A percentile compares a stretch with the other conserved stretches of the same genome.
These are phyloP conservation scores for Drosophila suzukii DNA, from an alignment of 1,140 invertebrate genomes.

Conservation along the genomic window DNA sequence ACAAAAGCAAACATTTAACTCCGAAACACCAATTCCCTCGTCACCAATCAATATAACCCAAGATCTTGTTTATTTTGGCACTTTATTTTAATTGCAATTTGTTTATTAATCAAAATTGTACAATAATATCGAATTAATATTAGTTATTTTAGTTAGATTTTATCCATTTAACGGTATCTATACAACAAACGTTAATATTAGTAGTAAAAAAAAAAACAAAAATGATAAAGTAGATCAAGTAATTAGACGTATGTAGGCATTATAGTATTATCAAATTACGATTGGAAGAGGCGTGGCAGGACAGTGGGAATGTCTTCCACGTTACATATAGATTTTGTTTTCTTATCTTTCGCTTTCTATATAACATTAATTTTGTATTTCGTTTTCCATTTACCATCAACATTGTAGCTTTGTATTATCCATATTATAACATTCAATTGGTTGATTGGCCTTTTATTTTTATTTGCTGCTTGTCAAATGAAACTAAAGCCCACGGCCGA, in stretches of 20 bases:
- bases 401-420: neutral
- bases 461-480: constrained; percentile 84
- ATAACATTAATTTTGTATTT: neutral
- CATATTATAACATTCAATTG: constrained; percentile 21
- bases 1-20: neutral
- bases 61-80: constrained; percentile 68
- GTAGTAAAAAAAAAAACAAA: constrained; percentile 50
- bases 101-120: constrained; percentile 69
- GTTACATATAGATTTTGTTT: constrained; percentile 10
- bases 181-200: constrained; percentile 57
- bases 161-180: constrained; percentile 41
- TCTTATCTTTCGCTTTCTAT: constrained; percentile 6
- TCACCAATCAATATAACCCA: neutral
- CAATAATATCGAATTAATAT: constrained; percentile 57
- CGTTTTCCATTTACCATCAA: neutral
- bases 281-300: constrained; percentile 38
- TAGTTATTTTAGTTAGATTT: constrained; percentile 53
- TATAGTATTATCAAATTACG: constrained; percentile 44
- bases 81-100: constrained; percentile 69
- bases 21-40: too few species aligned
- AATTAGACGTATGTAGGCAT: constrained; percentile 30
- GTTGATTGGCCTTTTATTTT: constrained; percentile 76
- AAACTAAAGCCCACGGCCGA: constrained; percentile 75
- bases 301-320: constrained; percentile 8
- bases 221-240: constrained; percentile 33